phyloP scores from a whole-genome alignment of 2,888 invertebrate species.

The Aphelenchoides bicaudatus region DNA sequence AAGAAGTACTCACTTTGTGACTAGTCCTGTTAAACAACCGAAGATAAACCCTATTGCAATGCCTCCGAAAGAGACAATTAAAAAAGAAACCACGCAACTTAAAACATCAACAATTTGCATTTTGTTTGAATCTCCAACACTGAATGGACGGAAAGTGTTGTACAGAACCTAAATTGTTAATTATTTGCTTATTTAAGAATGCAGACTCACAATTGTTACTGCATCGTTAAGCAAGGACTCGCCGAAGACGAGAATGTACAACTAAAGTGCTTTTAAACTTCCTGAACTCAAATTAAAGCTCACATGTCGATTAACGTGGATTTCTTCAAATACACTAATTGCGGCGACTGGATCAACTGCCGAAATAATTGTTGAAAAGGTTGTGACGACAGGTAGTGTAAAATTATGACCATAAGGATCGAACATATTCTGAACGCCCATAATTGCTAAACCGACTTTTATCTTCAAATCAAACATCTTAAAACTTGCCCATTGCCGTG shows the following conservation, averaged over 20 bases:
- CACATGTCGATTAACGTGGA: conserved; percentile 50
- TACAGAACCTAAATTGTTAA: no score
- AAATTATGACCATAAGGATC: no score
- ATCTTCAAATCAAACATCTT: conserved; percentile 3
- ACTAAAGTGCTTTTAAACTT: no score
- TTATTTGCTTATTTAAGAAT: no score
- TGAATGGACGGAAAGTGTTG: conserved; percentile 46
- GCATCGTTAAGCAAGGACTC: conserved; percentile 95
- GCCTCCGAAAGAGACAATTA: conserved; percentile 51
- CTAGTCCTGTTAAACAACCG: conserved; percentile 24
- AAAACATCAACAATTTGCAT: conserved; percentile 36
- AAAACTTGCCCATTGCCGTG: conserved; percentile 60
- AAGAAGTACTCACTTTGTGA: conserved; percentile 21
- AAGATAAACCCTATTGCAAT: conserved; percentile 41
- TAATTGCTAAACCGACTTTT: no score
- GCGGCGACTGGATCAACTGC: conserved; percentile 59
- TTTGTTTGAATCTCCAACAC: conserved; percentile 43
- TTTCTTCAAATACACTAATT: conserved; percentile 54
- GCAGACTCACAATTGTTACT: conserved; percentile 75
- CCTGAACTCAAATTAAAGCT: not conserved
- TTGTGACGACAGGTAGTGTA: no score
- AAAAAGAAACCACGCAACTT: conserved; percentile 39
- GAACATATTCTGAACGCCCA: no score
- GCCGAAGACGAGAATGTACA: conserved; percentile 83
- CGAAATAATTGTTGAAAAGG: conserved; percentile 50